Evolutionary conservation across 2,888 invertebrate species (phyloP).

Genomic region (Spodoptera littoralis): DNA sequence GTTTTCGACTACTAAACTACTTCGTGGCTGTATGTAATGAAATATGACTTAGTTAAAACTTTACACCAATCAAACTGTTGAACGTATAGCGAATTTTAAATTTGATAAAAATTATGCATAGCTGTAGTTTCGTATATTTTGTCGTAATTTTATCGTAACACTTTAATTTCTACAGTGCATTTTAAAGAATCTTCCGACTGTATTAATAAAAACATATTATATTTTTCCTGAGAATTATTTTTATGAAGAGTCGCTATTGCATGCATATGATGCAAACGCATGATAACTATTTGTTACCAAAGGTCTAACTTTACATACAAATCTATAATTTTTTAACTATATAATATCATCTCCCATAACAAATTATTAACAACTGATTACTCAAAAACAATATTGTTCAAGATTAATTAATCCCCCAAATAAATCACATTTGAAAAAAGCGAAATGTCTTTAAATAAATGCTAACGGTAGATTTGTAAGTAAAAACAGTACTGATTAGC

Average conservation of each 20-base stretch:
- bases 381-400: background rate
- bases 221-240: no score
- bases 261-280: no score
- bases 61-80: slow-evolving; percentile 1
- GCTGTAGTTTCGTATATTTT: no score
- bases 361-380: background rate
- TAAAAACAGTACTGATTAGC: slow-evolving; percentile 31
- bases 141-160: no score
- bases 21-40: background rate
- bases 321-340: no score
- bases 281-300: no score
- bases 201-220: no score
- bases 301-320: no score
- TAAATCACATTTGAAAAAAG: slow-evolving; percentile 2
- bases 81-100: slow-evolving; percentile 5
- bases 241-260: no score
- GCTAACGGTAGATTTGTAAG: slow-evolving; percentile 5
- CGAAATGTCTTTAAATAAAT: slow-evolving; percentile 8
- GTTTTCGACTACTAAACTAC: slow-evolving; percentile 19
- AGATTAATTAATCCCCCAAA: background rate
- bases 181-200: no score
- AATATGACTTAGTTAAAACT: slow-evolving; percentile 12
- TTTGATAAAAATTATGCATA: background rate
- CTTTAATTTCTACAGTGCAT: no score
- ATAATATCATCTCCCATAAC: no score